Conservation (phyloP, 2,797 vertebrate genomes). For the Neopelma chrysocephalum region DNA sequence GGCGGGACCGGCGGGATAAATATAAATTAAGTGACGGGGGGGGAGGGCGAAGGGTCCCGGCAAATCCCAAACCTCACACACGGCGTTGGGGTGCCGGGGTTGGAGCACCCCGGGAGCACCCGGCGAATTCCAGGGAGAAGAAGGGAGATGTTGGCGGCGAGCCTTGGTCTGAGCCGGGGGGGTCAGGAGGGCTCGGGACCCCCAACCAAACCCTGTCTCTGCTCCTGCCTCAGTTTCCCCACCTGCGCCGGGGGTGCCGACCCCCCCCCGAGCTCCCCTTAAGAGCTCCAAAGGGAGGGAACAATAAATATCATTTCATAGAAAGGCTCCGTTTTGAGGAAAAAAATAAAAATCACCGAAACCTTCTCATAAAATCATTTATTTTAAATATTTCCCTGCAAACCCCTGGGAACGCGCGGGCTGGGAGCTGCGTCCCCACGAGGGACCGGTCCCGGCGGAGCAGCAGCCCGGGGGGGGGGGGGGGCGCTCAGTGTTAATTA, state of each 20-base stretch:
- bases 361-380: constrained; percentile 32
- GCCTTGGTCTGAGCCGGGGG: neutral
- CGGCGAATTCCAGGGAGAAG: neutral
- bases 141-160: neutral
- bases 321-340: neutral
- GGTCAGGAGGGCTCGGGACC: neutral
- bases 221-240: constrained; percentile 3
- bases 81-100: fast-evolving
- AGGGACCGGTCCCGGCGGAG: neutral
- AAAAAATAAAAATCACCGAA: neutral
- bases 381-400: constrained; percentile 52
- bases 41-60: neutral
- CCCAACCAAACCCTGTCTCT: neutral
- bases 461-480: neutral
- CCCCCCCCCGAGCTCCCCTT: neutral
- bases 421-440: neutral
- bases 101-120: neutral
- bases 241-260: neutral
- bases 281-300: neutral
- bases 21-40: neutral
- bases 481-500: neutral
- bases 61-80: neutral
- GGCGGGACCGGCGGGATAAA: neutral
- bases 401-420: neutral
- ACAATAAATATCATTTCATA: neutral